Percentiles rank a stretch among this genome's conserved stretches.
Conservation (phyloP, 2,888 invertebrate genomes). For the Hofmannophila pseudospretella region DNA sequence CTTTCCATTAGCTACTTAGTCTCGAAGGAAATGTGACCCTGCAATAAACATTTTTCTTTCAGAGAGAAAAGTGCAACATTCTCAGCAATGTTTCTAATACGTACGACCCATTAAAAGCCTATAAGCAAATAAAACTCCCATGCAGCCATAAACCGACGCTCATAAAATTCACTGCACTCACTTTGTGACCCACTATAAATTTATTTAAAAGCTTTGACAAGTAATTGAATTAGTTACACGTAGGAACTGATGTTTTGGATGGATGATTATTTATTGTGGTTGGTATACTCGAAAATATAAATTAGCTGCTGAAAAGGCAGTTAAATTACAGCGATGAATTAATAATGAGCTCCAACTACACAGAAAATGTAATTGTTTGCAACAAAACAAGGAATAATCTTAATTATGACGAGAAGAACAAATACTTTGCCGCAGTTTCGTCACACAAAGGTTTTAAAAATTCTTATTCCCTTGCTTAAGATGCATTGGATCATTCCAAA, state of each 20-base stretch:
- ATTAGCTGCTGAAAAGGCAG: too few relatives aligned
- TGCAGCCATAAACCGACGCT: constrained; percentile 52
- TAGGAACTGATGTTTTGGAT: constrained; percentile 8
- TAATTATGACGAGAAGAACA: constrained; percentile 9
- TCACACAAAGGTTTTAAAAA: constrained; percentile 53
- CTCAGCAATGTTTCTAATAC: constrained; percentile 45
- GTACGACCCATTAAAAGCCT: constrained; percentile 61
- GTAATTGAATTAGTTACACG: constrained; percentile 23
- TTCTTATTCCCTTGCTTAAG: constrained; percentile 62
- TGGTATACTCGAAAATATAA: too few relatives aligned
- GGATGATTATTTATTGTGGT: too few relatives aligned
- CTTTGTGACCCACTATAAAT: constrained; percentile 54
- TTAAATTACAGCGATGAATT: too few relatives aligned
- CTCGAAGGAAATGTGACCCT: constrained; percentile 1
- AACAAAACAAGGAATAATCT: too few relatives aligned
- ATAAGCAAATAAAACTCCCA: constrained; percentile 65
- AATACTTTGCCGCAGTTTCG: constrained; percentile 39
- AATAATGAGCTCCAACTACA: too few relatives aligned
- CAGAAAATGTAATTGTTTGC: too few relatives aligned
- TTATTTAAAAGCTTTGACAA: constrained; percentile 46
- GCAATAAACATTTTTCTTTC: constrained; percentile 13
- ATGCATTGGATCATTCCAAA: constrained; percentile 73
- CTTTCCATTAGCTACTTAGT: not conserved
- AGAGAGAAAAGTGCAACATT: constrained; percentile 21
- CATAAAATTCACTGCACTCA: constrained; percentile 65